Evolutionary conservation across 2,113 vertebrate species (phyloP), one percentile per base, ranked within the genome.

Genomic region (Potamarius usumacintae): DNA sequence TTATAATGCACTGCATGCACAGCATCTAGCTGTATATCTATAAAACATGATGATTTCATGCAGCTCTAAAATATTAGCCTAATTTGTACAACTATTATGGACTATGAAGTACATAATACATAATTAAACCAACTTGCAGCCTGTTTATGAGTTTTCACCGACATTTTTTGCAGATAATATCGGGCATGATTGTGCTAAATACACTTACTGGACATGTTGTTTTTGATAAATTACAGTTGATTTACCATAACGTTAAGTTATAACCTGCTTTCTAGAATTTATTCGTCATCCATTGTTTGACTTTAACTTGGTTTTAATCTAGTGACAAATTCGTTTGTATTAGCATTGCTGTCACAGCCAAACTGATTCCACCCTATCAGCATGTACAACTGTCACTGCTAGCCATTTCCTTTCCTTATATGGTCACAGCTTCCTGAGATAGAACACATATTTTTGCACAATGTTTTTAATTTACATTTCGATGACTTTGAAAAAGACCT

Each of bases 381-480:
- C 81, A 65, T 8, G 22, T 11, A 22, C 22, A 6, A 82, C 27
- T 82, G 57, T 48, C 81, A 63, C 53, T 12, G 57, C 42, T 34
- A 81, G 27, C 18, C 17, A 42, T 60, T 67, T 83, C 2, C 62
- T 42, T 62, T 82, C 78, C 30, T 18, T 83, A 67, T 53, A 50
- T 83, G 48, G 60, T 52, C n/a, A 83, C 60, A 27, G 82, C 82
- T 83, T 83, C 82, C 82, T 83, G 82, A 25, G 62, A 50, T 53
- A 52, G 8, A 25, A 27, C 62, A 52, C 42, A 65, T 82, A 81
- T 7, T 18, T 20, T 5, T n/a, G 48, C 22, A 52, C 72, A 55
- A n/a, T 78, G n/a, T 27, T 25, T 7, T 25, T 82, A 42, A 48
- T 25, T 83, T 67, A 4, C 8, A 9, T 52, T 83, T 67, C 7